Evolutionary conservation across 1,140 invertebrate genomes (phyloP), one percentile per base, ranked within the genome.

Genomic region (Melipona quadrifasciata): DNA sequence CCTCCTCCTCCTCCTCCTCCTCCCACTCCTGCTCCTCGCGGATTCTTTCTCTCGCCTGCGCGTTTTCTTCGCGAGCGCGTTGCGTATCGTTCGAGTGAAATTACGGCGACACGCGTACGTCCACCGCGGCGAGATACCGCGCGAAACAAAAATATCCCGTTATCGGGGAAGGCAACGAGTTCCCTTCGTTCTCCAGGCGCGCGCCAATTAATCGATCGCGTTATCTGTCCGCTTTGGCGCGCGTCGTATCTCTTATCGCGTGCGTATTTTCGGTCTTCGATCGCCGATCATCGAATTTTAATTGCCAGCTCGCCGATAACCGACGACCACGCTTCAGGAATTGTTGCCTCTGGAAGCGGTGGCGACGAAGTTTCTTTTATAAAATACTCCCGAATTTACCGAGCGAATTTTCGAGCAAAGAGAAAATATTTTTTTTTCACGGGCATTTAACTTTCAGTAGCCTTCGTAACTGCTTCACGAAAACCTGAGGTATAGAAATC

Each of bases 281-380:
- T 68, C 58, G 74, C 74, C 83, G 83, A 84, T 74, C 83, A 65
- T 73, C 70, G 83, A 80, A 80, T 80, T 84, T 80, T 80, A 84
- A 84, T 79, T 67, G 31, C 31, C 27, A 16, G 19, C 47, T 55
- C 0, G 39, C 39, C 8, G 39, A 47, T 31, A 31, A 31, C 2
- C 31, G 31, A 31, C 31, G 31, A 31, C 31, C 1, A 31, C n/a
- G n/a, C n/a, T 31, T 2, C 31, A 31, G 31, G 1, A 47, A 47
- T 6, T 8, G 39, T 47, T 10, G 39, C 39, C 8, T 47, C 39
- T 47, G 39, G 39, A 47, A 47, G 39, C 39, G 39, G 39, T 47
- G 8, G 39, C 39, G 8, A 47, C 0, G 6, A 47, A 47, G 8
- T 47, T 47, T 8, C 2, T 39, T 47, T 47, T 6, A n/a, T n/a